A percentile compares a stretch with the other conserved stretches of the same genome.
These are phyloP conservation scores for Dendropsophus ebraccatus DNA, from an alignment of 2,113 vertebrate genomes.

Conservation along the genomic window DNA sequence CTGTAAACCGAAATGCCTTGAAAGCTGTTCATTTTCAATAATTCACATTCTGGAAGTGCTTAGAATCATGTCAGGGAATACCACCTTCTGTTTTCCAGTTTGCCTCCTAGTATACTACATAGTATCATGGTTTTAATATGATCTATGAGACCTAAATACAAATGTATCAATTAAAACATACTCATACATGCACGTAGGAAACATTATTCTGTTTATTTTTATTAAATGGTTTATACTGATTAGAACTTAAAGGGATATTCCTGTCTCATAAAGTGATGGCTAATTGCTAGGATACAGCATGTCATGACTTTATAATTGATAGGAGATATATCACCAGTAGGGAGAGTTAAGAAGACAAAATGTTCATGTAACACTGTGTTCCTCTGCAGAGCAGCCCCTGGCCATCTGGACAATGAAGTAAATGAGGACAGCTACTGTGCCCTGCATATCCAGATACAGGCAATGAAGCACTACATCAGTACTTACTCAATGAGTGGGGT, in stretches of 20 bases:
- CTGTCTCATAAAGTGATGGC: too few relatives aligned
- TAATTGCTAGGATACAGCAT: too few relatives aligned
- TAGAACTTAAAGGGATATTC: background rate
- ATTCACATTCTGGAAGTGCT: constrained; percentile 42
- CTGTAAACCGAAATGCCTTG: constrained; percentile 43
- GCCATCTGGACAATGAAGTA: too few relatives aligned
- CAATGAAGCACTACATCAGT: too few relatives aligned
- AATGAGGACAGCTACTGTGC: too few relatives aligned
- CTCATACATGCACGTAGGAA: background rate
- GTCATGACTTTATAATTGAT: too few relatives aligned
- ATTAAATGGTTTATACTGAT: background rate
- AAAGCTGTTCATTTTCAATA: constrained; percentile 43
- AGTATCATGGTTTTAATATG: constrained; percentile 3
- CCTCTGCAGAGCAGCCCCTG: too few relatives aligned
- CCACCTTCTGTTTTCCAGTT: constrained; percentile 27
- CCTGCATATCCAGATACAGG: too few relatives aligned
- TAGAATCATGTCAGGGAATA: constrained; percentile 40
- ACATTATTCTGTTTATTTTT: background rate
- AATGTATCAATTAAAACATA: constrained; percentile 10
- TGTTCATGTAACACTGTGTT: too few relatives aligned
- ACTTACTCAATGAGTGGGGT: too few relatives aligned
- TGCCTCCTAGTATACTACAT: background rate
- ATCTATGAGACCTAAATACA: constrained; percentile 15
- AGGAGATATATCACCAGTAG: too few relatives aligned
- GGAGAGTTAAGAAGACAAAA: too few relatives aligned